A percentile compares a stretch with the other conserved stretches of the same genome.
These are phyloP conservation scores for Eupithecia dodoneata DNA, from an alignment of 2,888 invertebrate species.

Conservation along the genomic window DNA sequence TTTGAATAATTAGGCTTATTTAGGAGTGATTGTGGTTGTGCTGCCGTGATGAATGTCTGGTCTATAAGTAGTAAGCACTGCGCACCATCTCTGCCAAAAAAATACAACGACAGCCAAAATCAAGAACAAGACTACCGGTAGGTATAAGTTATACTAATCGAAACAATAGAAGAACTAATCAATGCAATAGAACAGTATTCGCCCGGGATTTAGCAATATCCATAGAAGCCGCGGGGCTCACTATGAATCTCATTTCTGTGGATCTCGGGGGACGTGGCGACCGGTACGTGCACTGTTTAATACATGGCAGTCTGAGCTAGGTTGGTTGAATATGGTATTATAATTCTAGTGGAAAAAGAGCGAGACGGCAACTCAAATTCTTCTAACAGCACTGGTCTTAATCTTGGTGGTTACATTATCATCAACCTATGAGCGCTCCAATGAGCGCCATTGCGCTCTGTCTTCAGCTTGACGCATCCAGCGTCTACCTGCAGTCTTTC, in stretches of 20 bases:
- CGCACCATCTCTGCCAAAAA: neutral
- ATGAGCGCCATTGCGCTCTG: too few relatives aligned
- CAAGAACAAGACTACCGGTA: neutral
- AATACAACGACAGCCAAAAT: neutral
- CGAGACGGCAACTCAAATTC: neutral
- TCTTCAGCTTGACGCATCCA: too few relatives aligned
- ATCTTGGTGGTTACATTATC: neutral
- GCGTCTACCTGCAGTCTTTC: too few relatives aligned
- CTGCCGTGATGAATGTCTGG: neutral
- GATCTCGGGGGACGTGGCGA: conserved; percentile 41
- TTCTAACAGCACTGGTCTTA: neutral
- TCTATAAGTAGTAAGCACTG: neutral
- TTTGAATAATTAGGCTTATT: neutral
- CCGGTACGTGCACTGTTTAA: conserved; percentile 44
- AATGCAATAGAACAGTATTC: conserved; percentile 32
- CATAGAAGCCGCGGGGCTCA: conserved; percentile 34
- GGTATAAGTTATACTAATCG: neutral
- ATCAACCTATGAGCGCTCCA: too few relatives aligned
- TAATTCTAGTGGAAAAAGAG: neutral
- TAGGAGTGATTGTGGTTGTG: neutral
- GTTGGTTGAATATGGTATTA: conserved; percentile 3
- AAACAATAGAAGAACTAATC: conserved; percentile 23
- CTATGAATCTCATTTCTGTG: conserved; percentile 47
- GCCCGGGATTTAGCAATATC: conserved; percentile 29
- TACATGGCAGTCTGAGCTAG: conserved; percentile 17